Evolutionary conservation across 1,140 invertebrate species (phyloP), one percentile per base, ranked within the genome.

Genomic region (Antheraea pernyi): DNA sequence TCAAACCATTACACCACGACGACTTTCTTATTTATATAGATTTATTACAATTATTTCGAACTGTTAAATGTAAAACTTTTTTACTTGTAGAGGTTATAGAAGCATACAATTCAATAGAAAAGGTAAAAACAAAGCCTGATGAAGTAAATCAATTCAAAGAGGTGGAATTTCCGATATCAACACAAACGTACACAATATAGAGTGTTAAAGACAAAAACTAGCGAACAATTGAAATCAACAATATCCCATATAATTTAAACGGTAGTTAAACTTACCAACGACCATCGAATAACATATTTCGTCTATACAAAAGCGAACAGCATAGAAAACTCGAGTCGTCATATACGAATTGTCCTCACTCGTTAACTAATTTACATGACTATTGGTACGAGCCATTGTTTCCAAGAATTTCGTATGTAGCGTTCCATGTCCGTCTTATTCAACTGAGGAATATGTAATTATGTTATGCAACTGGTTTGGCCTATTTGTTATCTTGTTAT

Each of bases 401-500:
- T 58, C 46, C 46, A 16, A 46, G 16, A 59, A 53, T 37, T 67
- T 19, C 37, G 13, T 65, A 65, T 65, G 39, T 19, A n/a, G 22
- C 18, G 37, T 42, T 19, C 42, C 19, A 63, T 10, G 19, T 58
- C 46, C 48, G 65, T 39, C 22, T 59, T 8, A 37, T 42, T 53
- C 46, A 53, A 53, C 39, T 13, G 19, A 66, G 65, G 65, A 66
- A 66, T 66, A 66, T 39, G 30, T 58, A 53, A 66, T 58, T 58
- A 22, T 66, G 65, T 66, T 53, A 66, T 58, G 65, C 48, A 66
- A 66, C 59, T n/a, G 19, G 16, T 63, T 63, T 66, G 65, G 53
- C 65, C 65, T 37, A 65, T 65, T 65, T 65, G 37, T 42, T n/a
- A n/a, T 63, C n/a, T 36, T 63, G 19, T 10, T 63, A 39, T 19